Evolutionary conservation across 2,888 invertebrate species (phyloP).

Genomic region (Polyommatus iphigenia): DNA sequence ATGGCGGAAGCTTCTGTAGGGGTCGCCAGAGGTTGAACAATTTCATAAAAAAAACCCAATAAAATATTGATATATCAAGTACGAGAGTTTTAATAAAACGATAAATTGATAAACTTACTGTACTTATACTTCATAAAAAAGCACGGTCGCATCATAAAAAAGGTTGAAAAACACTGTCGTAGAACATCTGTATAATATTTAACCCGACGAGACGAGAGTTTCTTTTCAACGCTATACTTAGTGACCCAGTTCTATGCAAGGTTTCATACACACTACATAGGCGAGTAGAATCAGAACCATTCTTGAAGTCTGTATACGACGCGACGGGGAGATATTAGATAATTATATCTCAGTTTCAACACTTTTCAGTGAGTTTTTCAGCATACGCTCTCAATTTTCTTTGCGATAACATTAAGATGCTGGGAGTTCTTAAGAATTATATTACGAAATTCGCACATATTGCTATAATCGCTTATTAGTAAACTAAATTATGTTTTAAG

Average conservation of each 20-base stretch:
- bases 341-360: constrained; percentile 19
- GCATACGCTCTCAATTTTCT: constrained; percentile 3
- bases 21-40: too few species aligned
- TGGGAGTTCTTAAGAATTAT: not conserved
- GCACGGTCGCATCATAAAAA: too few species aligned
- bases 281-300: constrained; percentile 29
- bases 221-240: constrained; percentile 31
- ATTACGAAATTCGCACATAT: too few species aligned
- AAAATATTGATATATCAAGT: too few species aligned
- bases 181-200: constrained; percentile 23
- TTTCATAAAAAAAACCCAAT: too few species aligned
- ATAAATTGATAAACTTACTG: too few species aligned
- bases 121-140: too few species aligned
- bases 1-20: too few species aligned
- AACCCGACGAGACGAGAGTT: constrained; percentile 29
- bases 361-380: not conserved
- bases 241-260: constrained; percentile 33
- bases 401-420: not conserved
- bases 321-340: not conserved
- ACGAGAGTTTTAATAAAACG: too few species aligned
- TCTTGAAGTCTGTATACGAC: constrained; percentile 8
- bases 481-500: too few species aligned
- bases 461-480: too few species aligned
- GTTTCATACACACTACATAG: constrained; percentile 23
- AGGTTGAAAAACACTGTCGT: too few species aligned